A percentile compares a stretch with the other conserved stretches of the same genome.
These are phyloP conservation scores for Xenops minutus DNA, from an alignment of 2,797 vertebrate species.

Conservation along the genomic window DNA sequence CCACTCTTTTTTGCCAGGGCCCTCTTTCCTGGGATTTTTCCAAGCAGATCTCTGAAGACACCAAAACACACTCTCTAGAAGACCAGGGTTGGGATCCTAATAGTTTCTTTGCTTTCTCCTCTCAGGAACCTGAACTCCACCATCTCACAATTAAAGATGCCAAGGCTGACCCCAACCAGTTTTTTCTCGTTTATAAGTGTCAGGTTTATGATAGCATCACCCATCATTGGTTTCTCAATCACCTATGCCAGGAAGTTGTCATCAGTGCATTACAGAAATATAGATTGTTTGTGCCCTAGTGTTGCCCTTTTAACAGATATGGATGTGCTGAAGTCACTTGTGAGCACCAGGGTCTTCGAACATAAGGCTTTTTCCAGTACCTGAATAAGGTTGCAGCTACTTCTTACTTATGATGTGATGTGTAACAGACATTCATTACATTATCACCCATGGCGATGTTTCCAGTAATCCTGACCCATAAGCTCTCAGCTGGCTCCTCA, in stretches of 20 bases:
- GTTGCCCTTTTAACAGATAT: neutral
- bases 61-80: neutral
- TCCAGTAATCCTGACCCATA: neutral
- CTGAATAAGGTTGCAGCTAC: neutral
- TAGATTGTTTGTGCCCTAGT: neutral
- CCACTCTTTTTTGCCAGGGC: neutral
- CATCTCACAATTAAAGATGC: neutral
- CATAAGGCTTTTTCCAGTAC: neutral
- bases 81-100: neutral
- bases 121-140: neutral
- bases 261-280: neutral
- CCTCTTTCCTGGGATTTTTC: neutral
- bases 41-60: neutral
- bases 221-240: neutral
- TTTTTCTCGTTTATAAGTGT: neutral
- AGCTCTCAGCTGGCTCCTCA: neutral
- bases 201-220: neutral
- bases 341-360: neutral
- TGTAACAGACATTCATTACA: accelerated
- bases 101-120: neutral
- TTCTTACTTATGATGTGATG: neutral
- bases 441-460: neutral
- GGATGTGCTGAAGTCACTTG: neutral
- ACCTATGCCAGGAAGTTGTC: neutral
- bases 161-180: neutral